A percentile compares a stretch with the other conserved stretches of the same genome.
phyloP scores from a whole-genome alignment of 2,888 invertebrate genomes.

The Drosophila paramelanica region DNA sequence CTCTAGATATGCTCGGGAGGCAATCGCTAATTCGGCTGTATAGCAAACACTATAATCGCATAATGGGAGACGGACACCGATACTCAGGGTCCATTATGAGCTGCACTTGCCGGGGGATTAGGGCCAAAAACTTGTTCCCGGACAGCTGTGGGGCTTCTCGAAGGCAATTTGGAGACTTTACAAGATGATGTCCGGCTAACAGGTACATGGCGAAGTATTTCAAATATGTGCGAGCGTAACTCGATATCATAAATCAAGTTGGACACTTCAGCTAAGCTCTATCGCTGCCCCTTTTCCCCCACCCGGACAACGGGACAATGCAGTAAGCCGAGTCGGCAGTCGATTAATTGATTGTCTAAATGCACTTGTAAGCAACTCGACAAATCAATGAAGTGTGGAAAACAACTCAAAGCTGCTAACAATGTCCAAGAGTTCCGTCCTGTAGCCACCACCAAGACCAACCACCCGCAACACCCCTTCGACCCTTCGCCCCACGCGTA shows the following conservation, averaged over 20 bases:
- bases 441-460: neutral
- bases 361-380: conserved; percentile 81
- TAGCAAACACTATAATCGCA: conserved; percentile 45
- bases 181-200: conserved; percentile 27
- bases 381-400: conserved; percentile 80
- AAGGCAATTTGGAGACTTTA: conserved; percentile 43
- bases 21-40: conserved; percentile 33
- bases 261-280: conserved; percentile 61
- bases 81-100: too few species aligned
- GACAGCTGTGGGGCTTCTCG: conserved; percentile 47
- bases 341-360: conserved; percentile 81
- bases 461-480: neutral
- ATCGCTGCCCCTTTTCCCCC: neutral
- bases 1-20: conserved; percentile 36
- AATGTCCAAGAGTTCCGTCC: conserved; percentile 41
- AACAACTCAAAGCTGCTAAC: conserved; percentile 68
- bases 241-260: conserved; percentile 75
- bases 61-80: conserved; percentile 29
- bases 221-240: conserved; percentile 66
- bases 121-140: conserved; percentile 13
- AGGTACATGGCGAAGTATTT: conserved; percentile 42
- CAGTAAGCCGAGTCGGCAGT: conserved; percentile 52
- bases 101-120: conserved; percentile 20
- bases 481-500: conserved; percentile 39
- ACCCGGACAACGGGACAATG: conserved; percentile 17